These are phyloP conservation scores for Patella caerulea DNA, from an alignment of 2,888 invertebrate genomes.

Conservation along the genomic window DNA sequence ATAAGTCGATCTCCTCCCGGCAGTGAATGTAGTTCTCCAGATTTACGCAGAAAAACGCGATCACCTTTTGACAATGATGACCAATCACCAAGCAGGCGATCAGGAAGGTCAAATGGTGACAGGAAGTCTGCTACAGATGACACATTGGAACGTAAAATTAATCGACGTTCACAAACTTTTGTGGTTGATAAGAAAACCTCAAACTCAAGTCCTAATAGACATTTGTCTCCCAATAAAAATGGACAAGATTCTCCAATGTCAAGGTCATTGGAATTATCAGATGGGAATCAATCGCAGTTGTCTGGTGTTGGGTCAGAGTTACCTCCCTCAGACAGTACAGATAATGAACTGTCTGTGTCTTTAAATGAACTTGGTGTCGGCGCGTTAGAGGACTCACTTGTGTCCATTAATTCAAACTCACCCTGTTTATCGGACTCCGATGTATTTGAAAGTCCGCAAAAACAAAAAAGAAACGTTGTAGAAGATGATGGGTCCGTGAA, in stretches of 20 bases:
- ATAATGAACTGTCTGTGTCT: not conserved
- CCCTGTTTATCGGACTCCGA: not conserved
- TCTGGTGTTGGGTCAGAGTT: not conserved
- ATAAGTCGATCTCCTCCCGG: constrained; percentile 52
- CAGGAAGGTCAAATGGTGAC: constrained; percentile 40
- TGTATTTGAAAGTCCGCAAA: not conserved
- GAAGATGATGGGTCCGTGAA: not conserved
- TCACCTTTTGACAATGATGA: constrained; percentile 39
- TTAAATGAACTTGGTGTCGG: constrained; percentile 2
- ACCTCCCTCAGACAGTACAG: not conserved
- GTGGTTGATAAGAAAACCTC: constrained; percentile 41
- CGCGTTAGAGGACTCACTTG: not conserved
- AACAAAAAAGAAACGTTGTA: not conserved
- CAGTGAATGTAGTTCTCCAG: constrained; percentile 47
- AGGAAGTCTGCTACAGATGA: constrained; percentile 35
- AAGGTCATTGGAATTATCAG: not conserved
- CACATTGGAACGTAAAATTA: constrained; percentile 49
- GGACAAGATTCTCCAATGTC: not conserved
- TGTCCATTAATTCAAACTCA: constrained; percentile 3
- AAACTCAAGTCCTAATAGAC: not conserved
- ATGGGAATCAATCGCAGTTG: not conserved
- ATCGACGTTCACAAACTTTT: constrained; percentile 59
- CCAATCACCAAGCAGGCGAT: constrained; percentile 42
- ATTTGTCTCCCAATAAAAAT: not conserved
- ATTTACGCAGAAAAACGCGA: constrained; percentile 36